These are phyloP conservation scores for Spicauda simplicius DNA, from an alignment of 2,888 invertebrate species.

Conservation along the genomic window DNA sequence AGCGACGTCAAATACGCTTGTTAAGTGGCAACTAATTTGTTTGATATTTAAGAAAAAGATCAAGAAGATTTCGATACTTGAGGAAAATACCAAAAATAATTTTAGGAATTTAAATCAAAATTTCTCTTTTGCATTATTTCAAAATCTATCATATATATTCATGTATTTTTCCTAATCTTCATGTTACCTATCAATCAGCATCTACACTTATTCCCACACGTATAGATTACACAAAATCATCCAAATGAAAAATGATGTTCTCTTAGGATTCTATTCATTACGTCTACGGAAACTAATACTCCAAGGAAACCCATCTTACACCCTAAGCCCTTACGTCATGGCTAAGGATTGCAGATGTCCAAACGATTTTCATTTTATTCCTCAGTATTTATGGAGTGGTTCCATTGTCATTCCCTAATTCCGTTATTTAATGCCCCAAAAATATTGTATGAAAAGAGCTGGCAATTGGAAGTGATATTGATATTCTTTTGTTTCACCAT, in stretches of 20 bases:
- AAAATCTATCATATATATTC: too few species aligned
- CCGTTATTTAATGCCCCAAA: background rate
- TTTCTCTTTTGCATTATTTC: too few species aligned
- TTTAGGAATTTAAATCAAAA: too few species aligned
- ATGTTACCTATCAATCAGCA: too few species aligned
- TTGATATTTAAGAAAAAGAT: too few species aligned
- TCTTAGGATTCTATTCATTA: too few species aligned
- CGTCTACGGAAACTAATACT: background rate
- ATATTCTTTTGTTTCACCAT: background rate
- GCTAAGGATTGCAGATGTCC: background rate
- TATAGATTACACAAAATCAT: background rate
- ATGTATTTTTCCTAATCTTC: too few species aligned
- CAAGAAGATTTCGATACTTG: too few species aligned
- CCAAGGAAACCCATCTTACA: background rate
- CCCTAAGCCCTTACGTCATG: background rate
- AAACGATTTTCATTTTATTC: conserved; percentile 1
- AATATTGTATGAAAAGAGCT: background rate
- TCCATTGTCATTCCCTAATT: conserved; percentile 2
- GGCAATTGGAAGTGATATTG: background rate
- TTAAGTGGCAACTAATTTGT: too few species aligned
- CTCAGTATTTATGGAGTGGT: conserved; percentile 8
- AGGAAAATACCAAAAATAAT: too few species aligned
- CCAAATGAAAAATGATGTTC: background rate
- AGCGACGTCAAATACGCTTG: too few species aligned
- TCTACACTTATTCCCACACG: too few species aligned